Evolutionary conservation across 2,888 invertebrate genomes (phyloP), one percentile per base, ranked within the genome.

Genomic region (Epinotia bilunana): DNA sequence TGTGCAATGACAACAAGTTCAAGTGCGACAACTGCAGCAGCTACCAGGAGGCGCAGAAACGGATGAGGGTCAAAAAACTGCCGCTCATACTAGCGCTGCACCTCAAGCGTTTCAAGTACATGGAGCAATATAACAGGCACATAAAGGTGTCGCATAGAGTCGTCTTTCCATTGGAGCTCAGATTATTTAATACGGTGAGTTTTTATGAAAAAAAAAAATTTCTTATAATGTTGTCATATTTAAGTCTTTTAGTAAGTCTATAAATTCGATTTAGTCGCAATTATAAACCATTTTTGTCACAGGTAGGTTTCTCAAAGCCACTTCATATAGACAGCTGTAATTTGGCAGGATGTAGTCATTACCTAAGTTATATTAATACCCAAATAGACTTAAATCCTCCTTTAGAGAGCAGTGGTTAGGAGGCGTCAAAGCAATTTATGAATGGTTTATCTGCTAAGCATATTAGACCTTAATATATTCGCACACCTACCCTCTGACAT

Each of bases 1-100:
- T 99, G 62, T 99, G 99, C 94, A 98, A 98, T 85, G 99, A 99
- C 92, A 99, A 99, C 95, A 99, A 99, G 94, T 99, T 99, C 90
- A 99, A 99, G 94, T 99, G 99, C 93, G 99, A 99, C 95, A 98
- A 99, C 86, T 99, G 99, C 90, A 98, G 98, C 94, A 99, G 99
- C 93, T 99, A 99, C 93, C 99, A 99, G 92, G 99, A 99, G 94
- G 99, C 99, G 62, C 99, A 99, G 95, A 98, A 98, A 93, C 96
- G 99, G 78, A 99, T 99, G 99, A 95, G 99, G 78, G 98, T 99
- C 13, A 99, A 99, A 94, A 99, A 99, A 89, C 94, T 99, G 83
- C 99, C 99, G 12, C 98, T 99, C 95, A 99, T 99, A 83, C 95
- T 99, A 83, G 99, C 99, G 13, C 94, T 99, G 80, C 99, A 99